Evolutionary conservation across 1,140 invertebrate species (phyloP), one percentile per base, ranked within the genome.

Genomic region (Zophobas morio): DNA sequence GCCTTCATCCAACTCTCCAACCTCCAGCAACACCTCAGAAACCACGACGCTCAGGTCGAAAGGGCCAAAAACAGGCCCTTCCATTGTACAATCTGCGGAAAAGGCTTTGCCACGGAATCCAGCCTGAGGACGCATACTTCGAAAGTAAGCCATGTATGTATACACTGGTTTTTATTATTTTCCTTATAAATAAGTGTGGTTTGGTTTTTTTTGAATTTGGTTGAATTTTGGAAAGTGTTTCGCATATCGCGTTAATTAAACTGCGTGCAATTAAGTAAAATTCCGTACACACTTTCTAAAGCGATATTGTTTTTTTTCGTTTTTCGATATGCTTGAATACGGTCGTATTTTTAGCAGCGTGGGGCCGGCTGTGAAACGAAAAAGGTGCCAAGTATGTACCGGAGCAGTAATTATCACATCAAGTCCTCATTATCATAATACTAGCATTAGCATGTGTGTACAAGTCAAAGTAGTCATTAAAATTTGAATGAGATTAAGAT

Each of bases 1-100:
- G 96, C 96, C 75, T 99, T 99, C 89, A 98, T 98, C 85, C 97
- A 99, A 88, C 91, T 99, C 82, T 98, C 96, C 39, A 99, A 99
- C 88, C 92, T 99, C 6, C 97, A 99, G 86, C 97, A 99, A 85
- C 97, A 99, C 86, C 91, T 99, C 79, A 90, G 97, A 78, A 99
- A 98, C 88, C 97, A 99, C 88, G 97, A 98, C 84, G 95, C 96
- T 72, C 96, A 98, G 87, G 94, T 98, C 76, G 96, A 98, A 86
- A 91, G 97, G 78, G 96, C 96, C 84, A 98, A 98, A 87, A 98
- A 97, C 88, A 89, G 96, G 74, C 96, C 96, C 34, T 98, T 98
- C 87, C 96, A 98, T 85, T 99, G 97, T 87, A 96, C 94, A 86
- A 97, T 98, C 83, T 99, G 97, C 88, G 96, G 97, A 74, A 97